A percentile compares a stretch with the other conserved stretches of the same genome.
These are phyloP conservation scores for Paralinhomoeus sp. DNA, from an alignment of 2,888 invertebrate species.

Conservation along the genomic window DNA sequence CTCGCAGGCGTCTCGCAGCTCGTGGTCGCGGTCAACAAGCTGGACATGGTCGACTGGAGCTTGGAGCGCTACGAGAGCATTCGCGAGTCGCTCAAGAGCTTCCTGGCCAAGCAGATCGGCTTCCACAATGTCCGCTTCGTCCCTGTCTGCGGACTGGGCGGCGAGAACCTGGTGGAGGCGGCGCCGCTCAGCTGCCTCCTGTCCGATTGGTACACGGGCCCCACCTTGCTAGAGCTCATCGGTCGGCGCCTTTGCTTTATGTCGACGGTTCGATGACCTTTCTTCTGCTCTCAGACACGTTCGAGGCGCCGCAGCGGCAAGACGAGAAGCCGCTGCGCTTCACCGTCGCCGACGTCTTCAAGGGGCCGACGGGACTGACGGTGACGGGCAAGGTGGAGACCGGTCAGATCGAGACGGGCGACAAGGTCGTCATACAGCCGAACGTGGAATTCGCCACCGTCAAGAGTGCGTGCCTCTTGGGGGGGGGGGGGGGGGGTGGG, in stretches of 20 bases:
- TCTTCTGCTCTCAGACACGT: constrained; percentile 37
- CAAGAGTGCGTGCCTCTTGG: constrained; percentile 36
- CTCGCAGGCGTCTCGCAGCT: constrained; percentile 63
- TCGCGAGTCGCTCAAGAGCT: constrained; percentile 9
- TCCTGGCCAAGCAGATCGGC: constrained; percentile 13
- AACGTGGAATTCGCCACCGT: constrained; percentile 56
- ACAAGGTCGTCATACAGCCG: constrained; percentile 63
- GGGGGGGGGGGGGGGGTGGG: neutral
- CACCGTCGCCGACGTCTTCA: constrained; percentile 81
- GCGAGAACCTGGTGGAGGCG: constrained; percentile 59
- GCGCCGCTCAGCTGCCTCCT: constrained; percentile 37
- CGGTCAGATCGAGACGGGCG: constrained; percentile 59
- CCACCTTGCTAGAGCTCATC: constrained; percentile 59
- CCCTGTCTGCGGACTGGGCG: constrained; percentile 85
- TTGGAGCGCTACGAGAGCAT: constrained; percentile 73
- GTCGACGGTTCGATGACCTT: no score
- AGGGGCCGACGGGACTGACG: constrained; percentile 52
- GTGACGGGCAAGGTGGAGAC: constrained; percentile 73
- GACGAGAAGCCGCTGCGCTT: constrained; percentile 67
- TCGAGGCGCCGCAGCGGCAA: constrained; percentile 61
- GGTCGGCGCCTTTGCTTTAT: constrained; percentile 30
- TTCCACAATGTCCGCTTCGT: constrained; percentile 48
- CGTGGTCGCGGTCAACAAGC: constrained; percentile 81
- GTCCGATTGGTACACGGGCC: constrained; percentile 55
- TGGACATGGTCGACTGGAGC: constrained; percentile 85